Evolutionary conservation across 1,140 invertebrate species (phyloP).

Genomic region (Idris sp.): DNA sequence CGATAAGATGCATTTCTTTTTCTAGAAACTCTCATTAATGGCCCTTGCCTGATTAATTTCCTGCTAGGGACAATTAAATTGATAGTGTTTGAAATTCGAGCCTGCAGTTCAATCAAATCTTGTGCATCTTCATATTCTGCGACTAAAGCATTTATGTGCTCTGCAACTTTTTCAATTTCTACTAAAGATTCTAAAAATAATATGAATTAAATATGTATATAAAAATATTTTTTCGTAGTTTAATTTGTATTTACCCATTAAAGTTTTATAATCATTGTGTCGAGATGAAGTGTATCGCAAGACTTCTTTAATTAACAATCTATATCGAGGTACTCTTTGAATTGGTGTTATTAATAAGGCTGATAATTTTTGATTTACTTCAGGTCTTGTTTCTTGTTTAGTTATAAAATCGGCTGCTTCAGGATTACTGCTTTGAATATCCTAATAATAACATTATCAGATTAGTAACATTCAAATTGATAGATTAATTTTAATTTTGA

Average conservation of each 20-base stretch:
- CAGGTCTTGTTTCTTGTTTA: constrained; percentile 84
- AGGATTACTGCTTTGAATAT: constrained; percentile 80
- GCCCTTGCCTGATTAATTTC: constrained; percentile 84
- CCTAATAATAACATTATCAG: constrained; percentile 70
- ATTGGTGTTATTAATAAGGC: constrained; percentile 87
- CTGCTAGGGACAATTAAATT: constrained; percentile 84
- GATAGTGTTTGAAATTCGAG: constrained; percentile 80
- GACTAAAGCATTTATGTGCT: constrained; percentile 85
- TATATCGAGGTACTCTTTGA: constrained; percentile 87
- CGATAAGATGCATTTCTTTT: constrained; percentile 79
- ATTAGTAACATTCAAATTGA: too few relatives aligned
- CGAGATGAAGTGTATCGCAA: constrained; percentile 81
- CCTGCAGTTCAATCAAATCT: constrained; percentile 84
- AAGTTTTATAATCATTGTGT: constrained; percentile 80
- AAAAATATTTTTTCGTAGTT: constrained; percentile 11
- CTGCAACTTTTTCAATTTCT: constrained; percentile 83
- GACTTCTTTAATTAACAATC: constrained; percentile 84
- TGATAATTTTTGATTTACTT: constrained; percentile 84
- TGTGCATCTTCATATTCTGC: constrained; percentile 85
- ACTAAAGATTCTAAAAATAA: constrained; percentile 81
- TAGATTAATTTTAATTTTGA: too few relatives aligned
- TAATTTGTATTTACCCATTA: constrained; percentile 77
- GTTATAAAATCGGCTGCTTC: constrained; percentile 81
- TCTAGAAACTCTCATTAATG: constrained; percentile 82
- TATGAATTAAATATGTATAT: too few relatives aligned